Evolutionary conservation across 2,797 vertebrate genomes (phyloP).

Genomic region (Thripadectes ignobilis): DNA sequence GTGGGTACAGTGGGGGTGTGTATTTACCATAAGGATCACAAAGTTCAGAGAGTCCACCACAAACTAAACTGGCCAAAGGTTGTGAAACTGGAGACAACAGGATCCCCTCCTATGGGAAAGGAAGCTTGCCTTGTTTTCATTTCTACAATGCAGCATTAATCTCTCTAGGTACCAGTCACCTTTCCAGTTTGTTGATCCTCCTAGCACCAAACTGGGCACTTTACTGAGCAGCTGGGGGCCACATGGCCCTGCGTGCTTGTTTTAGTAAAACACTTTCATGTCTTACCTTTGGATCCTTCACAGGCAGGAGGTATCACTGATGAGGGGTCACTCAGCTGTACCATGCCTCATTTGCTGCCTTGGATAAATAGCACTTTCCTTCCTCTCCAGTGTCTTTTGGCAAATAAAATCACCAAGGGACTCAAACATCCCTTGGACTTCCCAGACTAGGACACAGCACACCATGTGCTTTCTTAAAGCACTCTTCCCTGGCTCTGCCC

Average conservation of each 20-base stretch:
- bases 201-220: background rate
- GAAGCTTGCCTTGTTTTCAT: background rate
- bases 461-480: background rate
- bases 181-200: background rate
- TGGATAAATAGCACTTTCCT: background rate
- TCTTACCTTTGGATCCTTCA: background rate
- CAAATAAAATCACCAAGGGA: background rate
- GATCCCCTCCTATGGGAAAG: background rate
- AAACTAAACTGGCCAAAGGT: background rate
- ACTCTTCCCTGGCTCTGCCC: background rate
- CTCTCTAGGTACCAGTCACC: background rate
- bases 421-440: background rate
- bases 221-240: background rate
- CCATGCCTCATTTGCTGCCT: background rate
- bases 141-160: background rate
- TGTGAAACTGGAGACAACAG: background rate
- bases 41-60: background rate
- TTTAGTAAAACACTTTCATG: background rate
- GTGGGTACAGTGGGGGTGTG: rapidly evolving
- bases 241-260: background rate
- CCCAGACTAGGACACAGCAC: background rate
- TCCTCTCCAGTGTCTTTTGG: background rate
- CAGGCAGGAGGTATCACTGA: background rate
- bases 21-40: background rate
- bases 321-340: background rate